A percentile compares a stretch with the other conserved stretches of the same genome.
These are phyloP conservation scores for Cephalopachus bancanus DNA, from an alignment of 2,797 vertebrate species.

Conservation along the genomic window DNA sequence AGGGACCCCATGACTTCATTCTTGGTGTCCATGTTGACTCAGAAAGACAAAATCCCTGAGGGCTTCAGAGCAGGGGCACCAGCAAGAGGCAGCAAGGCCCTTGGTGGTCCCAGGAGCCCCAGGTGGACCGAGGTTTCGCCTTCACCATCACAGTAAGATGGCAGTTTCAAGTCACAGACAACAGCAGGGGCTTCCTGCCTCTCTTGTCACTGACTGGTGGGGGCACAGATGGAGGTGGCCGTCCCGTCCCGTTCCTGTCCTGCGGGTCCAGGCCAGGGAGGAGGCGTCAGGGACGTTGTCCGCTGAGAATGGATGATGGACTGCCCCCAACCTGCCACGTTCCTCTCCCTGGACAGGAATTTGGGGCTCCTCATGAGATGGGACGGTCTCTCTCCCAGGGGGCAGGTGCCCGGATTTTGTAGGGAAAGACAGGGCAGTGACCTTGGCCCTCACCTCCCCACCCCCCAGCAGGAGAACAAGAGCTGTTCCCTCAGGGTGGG, in stretches of 20 bases:
- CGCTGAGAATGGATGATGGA: neutral
- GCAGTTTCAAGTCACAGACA: neutral
- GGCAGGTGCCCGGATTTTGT: neutral
- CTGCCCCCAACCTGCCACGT: no score
- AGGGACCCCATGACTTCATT: rapidly evolving
- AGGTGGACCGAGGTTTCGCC: no score
- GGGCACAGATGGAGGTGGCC: neutral
- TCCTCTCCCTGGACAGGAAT: neutral
- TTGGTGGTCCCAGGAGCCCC: rapidly evolving
- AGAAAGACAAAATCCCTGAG: rapidly evolving
- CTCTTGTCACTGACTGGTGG: neutral
- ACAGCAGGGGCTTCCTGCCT: no score
- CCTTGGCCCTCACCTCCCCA: neutral
- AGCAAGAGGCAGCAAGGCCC: rapidly evolving
- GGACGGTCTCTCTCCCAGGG: rapidly evolving
- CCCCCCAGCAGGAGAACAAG: no score
- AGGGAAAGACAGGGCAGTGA: neutral
- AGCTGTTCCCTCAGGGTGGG: rapidly evolving
- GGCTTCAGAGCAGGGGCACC: no score
- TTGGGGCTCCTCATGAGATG: neutral
- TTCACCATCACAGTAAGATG: rapidly evolving
- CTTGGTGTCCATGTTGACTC: neutral
- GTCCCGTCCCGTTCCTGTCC: neutral
- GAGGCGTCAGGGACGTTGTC: neutral
- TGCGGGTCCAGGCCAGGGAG: neutral